phyloP scores from a whole-genome alignment of 2,113 vertebrate species.

The Etheostoma spectabile region DNA sequence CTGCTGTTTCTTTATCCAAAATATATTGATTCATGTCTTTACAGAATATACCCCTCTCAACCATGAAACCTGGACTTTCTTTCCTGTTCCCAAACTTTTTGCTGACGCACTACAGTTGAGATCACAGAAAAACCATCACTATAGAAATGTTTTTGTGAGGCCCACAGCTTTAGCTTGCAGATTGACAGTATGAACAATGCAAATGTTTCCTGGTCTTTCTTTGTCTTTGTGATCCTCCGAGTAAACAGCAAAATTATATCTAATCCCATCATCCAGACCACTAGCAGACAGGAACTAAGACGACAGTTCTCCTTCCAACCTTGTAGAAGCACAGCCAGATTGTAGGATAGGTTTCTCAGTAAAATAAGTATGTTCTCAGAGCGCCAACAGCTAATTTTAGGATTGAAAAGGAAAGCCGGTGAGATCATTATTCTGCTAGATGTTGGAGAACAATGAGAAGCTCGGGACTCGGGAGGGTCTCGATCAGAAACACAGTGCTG shows the following conservation, averaged over 20 bases:
- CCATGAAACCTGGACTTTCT: slow-evolving; percentile 37
- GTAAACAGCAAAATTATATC: slow-evolving; percentile 66
- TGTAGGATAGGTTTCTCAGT: slow-evolving; percentile 64
- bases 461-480: slow-evolving; percentile 65
- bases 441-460: slow-evolving; percentile 78
- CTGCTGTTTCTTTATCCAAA: slow-evolving; percentile 38
- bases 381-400: slow-evolving; percentile 80
- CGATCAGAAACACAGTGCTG: slow-evolving; percentile 60
- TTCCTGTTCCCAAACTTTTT: slow-evolving; percentile 16
- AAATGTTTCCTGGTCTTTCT: slow-evolving; percentile 33
- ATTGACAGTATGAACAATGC: slow-evolving; percentile 24
- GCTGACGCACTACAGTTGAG: slow-evolving; percentile 15
- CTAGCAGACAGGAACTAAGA: slow-evolving; percentile 65
- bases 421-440: slow-evolving; percentile 80
- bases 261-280: slow-evolving; percentile 70
- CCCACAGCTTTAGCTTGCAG: slow-evolving; percentile 7
- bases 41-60: slow-evolving; percentile 35
- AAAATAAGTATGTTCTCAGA: slow-evolving; percentile 57
- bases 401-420: slow-evolving; percentile 64
- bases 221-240: slow-evolving; percentile 28
- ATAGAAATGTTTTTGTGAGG: not conserved
- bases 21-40: slow-evolving; percentile 34
- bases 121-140: slow-evolving; percentile 41
- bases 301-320: slow-evolving; percentile 57
- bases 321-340: slow-evolving; percentile 62